These are phyloP conservation scores for Cryptoblepharus egeriae DNA, from an alignment of 2,797 vertebrate species.

Conservation along the genomic window DNA sequence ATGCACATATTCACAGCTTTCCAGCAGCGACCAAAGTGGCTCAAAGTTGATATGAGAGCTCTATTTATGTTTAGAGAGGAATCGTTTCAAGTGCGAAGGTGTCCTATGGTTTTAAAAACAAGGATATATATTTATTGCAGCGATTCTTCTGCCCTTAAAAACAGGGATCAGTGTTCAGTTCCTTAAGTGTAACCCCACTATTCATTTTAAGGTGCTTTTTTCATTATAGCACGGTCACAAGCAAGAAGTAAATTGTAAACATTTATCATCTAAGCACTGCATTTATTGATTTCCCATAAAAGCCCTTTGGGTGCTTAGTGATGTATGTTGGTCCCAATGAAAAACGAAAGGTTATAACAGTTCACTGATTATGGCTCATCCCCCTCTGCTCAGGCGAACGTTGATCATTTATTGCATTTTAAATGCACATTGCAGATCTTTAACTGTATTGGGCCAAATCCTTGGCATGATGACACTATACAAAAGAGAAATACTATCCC, in stretches of 20 bases:
- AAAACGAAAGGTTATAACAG: slow-evolving; percentile 68
- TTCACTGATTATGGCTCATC: slow-evolving; percentile 61
- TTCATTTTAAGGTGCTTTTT: slow-evolving; percentile 66
- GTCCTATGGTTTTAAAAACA: slow-evolving; percentile 37
- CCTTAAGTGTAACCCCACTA: slow-evolving; percentile 44
- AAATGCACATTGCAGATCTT: slow-evolving; percentile 43
- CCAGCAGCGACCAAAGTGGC: slow-evolving; percentile 25
- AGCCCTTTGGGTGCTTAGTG: slow-evolving; percentile 57
- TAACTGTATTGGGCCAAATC: slow-evolving; percentile 48
- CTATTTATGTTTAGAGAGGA: slow-evolving; percentile 46
- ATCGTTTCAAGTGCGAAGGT: not conserved
- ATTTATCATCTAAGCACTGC: slow-evolving; percentile 70
- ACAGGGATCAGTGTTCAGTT: slow-evolving; percentile 31
- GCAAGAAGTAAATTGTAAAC: slow-evolving; percentile 70
- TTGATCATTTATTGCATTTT: slow-evolving; percentile 54
- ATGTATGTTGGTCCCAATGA: slow-evolving; percentile 62
- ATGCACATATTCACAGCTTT: slow-evolving; percentile 30
- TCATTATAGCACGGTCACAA: slow-evolving; percentile 57
- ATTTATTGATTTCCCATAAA: slow-evolving; percentile 73
- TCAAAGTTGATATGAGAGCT: slow-evolving; percentile 3
- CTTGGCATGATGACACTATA: slow-evolving; percentile 20
- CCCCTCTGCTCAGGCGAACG: slow-evolving; percentile 21
- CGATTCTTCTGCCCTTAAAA: not conserved
- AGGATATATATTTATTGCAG: slow-evolving; percentile 26
- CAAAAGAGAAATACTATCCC: slow-evolving; percentile 35